A percentile compares a stretch with the other conserved stretches of the same genome.
These are phyloP conservation scores for Hymenopus coronatus DNA, from an alignment of 2,888 invertebrate species.

Conservation along the genomic window DNA sequence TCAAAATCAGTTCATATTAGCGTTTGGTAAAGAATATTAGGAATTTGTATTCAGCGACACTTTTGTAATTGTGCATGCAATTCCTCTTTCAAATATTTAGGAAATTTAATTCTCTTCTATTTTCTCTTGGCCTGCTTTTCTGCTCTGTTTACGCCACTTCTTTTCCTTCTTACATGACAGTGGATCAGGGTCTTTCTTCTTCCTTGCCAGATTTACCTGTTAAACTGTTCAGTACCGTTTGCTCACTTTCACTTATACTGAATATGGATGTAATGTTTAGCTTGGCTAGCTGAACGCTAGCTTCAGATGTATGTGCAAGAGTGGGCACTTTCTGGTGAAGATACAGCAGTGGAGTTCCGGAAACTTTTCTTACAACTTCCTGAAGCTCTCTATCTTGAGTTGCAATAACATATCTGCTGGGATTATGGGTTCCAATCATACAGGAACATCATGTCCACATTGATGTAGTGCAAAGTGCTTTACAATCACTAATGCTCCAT, in stretches of 20 bases:
- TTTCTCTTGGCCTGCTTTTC: slow-evolving; percentile 43
- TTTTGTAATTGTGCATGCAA: slow-evolving; percentile 41
- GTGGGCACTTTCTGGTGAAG: no score
- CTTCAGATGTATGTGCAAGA: no score
- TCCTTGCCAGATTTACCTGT: slow-evolving; percentile 60
- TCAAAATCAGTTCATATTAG: background rate
- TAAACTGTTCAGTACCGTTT: slow-evolving; percentile 55
- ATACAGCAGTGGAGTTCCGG: no score
- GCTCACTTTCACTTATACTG: slow-evolving; percentile 57
- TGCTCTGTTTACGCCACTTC: slow-evolving; percentile 35
- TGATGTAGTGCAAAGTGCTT: slow-evolving; percentile 81
- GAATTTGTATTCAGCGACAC: background rate
- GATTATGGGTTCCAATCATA: slow-evolving; percentile 65
- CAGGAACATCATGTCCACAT: slow-evolving; percentile 79
- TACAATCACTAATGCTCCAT: slow-evolving; percentile 77
- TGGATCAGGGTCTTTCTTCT: slow-evolving; percentile 74
- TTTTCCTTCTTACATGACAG: slow-evolving; percentile 77
- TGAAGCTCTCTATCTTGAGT: no score
- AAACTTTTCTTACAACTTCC: no score
- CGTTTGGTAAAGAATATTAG: background rate
- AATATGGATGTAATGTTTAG: no score
- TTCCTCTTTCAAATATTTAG: slow-evolving; percentile 61
- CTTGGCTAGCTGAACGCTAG: no score
- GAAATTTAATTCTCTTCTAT: slow-evolving; percentile 55
- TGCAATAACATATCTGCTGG: slow-evolving; percentile 47